Conservation (phyloP, 1,140 invertebrate genomes). For the Ephestia elutella region DNA sequence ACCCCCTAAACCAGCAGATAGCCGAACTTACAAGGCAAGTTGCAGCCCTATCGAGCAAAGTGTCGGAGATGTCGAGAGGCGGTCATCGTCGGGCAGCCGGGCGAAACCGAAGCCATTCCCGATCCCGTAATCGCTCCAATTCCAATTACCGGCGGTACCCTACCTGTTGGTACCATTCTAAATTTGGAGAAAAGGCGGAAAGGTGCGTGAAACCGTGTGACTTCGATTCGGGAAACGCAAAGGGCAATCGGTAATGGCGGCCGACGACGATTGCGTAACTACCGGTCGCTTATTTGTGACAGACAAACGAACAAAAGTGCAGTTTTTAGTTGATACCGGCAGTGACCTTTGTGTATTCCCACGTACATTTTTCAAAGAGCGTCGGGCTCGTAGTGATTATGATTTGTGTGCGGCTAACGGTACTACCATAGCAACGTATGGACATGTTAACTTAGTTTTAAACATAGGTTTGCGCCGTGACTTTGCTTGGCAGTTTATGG, state of each 20-base stretch:
- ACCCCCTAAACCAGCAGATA: slow-evolving; percentile 13
- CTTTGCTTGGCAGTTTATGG: slow-evolving; percentile 4
- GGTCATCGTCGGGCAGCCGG: too few relatives aligned
- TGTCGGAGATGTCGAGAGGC: too few relatives aligned
- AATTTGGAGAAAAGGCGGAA: background rate
- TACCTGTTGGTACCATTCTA: slow-evolving; percentile 14
- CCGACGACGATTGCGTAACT: slow-evolving; percentile 8
- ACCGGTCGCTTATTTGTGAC: slow-evolving; percentile 14
- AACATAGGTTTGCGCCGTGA: slow-evolving; percentile 1
- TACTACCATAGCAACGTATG: background rate
- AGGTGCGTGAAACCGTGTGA: slow-evolving; percentile 12
- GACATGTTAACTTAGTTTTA: background rate
- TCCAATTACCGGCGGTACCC: slow-evolving; percentile 6
- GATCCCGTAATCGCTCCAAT: background rate
- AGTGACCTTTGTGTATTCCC: slow-evolving; percentile 12
- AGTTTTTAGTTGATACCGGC: slow-evolving; percentile 23
- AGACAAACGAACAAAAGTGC: background rate
- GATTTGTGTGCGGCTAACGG: slow-evolving; percentile 4
- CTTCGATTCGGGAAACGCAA: slow-evolving; percentile 6
- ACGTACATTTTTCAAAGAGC: background rate
- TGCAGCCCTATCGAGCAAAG: slow-evolving; percentile 1
- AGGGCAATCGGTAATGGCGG: slow-evolving; percentile 12
- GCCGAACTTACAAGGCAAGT: slow-evolving; percentile 7
- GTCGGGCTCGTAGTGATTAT: background rate
- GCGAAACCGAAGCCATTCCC: too few relatives aligned